Base-by-base conservation (phyloP, 1,140 invertebrate genomes). In the Drosophila ficusphila region DNA sequence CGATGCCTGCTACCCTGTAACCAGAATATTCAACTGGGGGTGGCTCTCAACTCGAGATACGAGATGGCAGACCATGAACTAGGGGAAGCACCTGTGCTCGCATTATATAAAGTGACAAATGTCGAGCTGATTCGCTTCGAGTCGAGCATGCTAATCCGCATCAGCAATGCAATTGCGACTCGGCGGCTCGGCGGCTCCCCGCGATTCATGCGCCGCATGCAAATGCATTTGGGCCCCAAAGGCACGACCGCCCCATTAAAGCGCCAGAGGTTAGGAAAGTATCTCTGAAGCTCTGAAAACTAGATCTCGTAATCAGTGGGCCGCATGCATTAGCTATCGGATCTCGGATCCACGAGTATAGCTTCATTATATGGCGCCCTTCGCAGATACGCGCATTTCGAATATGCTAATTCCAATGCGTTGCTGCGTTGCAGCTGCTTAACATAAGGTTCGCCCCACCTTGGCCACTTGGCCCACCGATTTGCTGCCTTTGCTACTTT, bases 131-230 rank as follows among this genome's bases (percentile, higher is more conserved):
- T n/a, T n/a, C n/a, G n/a, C n/a, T 36, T 12, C 36, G 6, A 60
- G 34, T 42, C 27, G 51, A 27, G 36, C 64, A 79, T 79, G 52
- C 47, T 76, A 79, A 82, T 83, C 74, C 34, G 19, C 46, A 75
- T 83, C 74, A 67, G 52, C 71, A 85, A 85, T 85, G 79, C 79
- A 83, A 79, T 67, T 83, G 79, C 75, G 58, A 78, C 62, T 77
- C 61, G 61, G 53, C 41, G 18, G 6, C 42, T 56, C 54, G 56
- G 73, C 61, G 61, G 53, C 41, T 23, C 8, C 42, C 64, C 54
- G 56, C 65, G 44, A 23, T 48, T 41, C 62, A 79, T 65, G 77
- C 41, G 67, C 47, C 18, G 72, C 78, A 81, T 81, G 41, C 52
- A 71, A 81, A 71, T 79, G 52, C 57, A 60, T 19, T 19, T 75